Conservation (phyloP, 2,797 vertebrate genomes). For the Muscicapa comitata region DNA sequence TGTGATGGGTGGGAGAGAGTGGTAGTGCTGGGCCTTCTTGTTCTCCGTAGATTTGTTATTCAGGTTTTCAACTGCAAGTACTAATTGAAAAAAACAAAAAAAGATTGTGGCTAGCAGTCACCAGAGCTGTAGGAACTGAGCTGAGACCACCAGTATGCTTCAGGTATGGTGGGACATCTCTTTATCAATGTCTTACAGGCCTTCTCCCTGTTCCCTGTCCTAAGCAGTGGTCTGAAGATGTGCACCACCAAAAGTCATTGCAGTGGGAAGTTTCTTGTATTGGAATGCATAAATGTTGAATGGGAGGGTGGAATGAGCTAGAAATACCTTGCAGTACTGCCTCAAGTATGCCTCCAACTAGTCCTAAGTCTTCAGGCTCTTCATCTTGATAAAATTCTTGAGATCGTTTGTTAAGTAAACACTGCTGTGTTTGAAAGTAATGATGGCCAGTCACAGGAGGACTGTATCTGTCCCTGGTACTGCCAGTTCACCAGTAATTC, state of each 20-base stretch:
- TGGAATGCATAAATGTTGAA: background rate
- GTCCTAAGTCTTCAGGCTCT: background rate
- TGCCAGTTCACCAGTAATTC: background rate
- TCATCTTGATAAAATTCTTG: background rate
- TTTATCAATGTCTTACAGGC: background rate
- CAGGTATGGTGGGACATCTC: background rate
- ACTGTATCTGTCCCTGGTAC: rapidly evolving
- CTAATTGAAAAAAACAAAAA: background rate
- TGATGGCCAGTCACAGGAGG: rapidly evolving
- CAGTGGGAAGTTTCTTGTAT: background rate
- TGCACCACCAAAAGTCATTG: background rate
- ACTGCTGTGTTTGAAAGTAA: background rate
- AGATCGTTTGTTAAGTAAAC: background rate
- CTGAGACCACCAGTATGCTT: background rate
- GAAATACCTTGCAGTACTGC: background rate
- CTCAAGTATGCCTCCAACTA: background rate
- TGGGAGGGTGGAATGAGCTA: background rate
- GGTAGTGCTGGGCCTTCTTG: background rate
- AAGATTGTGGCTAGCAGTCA: background rate
- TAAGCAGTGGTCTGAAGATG: background rate
- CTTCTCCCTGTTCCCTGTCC: background rate
- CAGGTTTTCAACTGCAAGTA: background rate
- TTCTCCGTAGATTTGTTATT: background rate
- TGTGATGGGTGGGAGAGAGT: background rate
- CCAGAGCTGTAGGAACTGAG: background rate